A percentile compares a stretch with the other conserved stretches of the same genome.
These are phyloP conservation scores for Dermochelys coriacea DNA, from an alignment of 2,797 vertebrate species.

Conservation along the genomic window DNA sequence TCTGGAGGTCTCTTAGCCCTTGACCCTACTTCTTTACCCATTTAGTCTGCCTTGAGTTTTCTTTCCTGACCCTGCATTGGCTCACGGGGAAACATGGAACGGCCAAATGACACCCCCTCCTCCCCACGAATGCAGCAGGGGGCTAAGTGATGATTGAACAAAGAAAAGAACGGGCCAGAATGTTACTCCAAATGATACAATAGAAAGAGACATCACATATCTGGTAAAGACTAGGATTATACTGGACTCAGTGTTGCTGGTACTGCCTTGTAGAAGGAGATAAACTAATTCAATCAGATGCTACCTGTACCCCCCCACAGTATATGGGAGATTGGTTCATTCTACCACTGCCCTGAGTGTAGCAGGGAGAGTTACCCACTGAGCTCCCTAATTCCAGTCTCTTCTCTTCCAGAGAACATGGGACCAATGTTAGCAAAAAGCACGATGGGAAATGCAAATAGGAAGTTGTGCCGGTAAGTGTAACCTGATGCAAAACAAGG, in stretches of 20 bases:
- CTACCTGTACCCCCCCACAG: not conserved
- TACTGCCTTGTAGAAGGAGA: not conserved
- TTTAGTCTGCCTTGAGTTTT: not conserved
- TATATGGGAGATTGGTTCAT: not conserved
- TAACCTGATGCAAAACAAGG: not conserved
- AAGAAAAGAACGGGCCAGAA: not conserved
- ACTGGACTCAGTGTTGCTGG: not conserved
- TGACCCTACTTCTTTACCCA: not conserved
- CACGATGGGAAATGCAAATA: conserved; percentile 35
- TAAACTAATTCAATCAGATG: not conserved
- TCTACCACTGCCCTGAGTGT: not conserved
- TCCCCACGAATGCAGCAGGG: not conserved
- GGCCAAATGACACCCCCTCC: not conserved
- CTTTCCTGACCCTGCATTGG: not conserved
- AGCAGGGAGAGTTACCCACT: not conserved
- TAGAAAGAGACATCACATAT: not conserved
- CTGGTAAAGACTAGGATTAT: not conserved
- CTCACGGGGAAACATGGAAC: accelerated
- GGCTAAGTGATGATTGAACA: not conserved
- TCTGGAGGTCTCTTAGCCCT: not conserved
- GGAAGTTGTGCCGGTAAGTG: conserved; percentile 29
- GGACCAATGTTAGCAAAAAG: conserved; percentile 36
- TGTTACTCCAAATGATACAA: not conserved
- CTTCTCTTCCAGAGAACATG: conserved; percentile 35
- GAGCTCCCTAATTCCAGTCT: not conserved